phyloP scores from a whole-genome alignment of 2,888 invertebrate genomes.

The Acronicta leporina region DNA sequence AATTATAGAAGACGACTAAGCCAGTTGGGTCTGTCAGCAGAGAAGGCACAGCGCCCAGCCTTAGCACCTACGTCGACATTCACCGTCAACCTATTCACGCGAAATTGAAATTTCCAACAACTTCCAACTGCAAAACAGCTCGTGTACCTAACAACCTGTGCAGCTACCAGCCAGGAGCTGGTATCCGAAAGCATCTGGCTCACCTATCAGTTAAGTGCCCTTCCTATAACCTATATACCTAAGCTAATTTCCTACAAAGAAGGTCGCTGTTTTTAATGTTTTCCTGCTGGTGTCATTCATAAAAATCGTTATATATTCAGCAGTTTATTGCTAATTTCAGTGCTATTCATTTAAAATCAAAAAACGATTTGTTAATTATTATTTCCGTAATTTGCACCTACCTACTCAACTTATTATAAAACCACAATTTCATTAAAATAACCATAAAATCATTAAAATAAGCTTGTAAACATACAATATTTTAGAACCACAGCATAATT shows the following conservation, averaged over 20 bases:
- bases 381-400: neutral
- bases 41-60: slow-evolving; percentile 1
- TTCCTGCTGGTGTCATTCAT: neutral
- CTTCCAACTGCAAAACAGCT: neutral
- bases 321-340: too few species aligned
- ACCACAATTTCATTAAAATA: slow-evolving; percentile 1
- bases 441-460: neutral
- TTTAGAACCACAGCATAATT: neutral
- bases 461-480: neutral
- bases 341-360: too few species aligned
- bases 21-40: slow-evolving; percentile 4
- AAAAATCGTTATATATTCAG: too few species aligned
- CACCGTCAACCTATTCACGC: slow-evolving; percentile 5
- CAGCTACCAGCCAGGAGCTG: slow-evolving; percentile 4
- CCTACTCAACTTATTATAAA: neutral
- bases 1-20: slow-evolving; percentile 8
- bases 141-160: slow-evolving; percentile 2
- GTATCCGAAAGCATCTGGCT: neutral
- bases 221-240: neutral
- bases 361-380: too few species aligned
- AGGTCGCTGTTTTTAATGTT: neutral
- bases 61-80: slow-evolving; percentile 1
- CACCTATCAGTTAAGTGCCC: slow-evolving; percentile 8
- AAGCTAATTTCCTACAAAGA: neutral
- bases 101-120: neutral